phyloP scores from a whole-genome alignment of 2,113 vertebrate genomes.

The Poecile atricapillus region DNA sequence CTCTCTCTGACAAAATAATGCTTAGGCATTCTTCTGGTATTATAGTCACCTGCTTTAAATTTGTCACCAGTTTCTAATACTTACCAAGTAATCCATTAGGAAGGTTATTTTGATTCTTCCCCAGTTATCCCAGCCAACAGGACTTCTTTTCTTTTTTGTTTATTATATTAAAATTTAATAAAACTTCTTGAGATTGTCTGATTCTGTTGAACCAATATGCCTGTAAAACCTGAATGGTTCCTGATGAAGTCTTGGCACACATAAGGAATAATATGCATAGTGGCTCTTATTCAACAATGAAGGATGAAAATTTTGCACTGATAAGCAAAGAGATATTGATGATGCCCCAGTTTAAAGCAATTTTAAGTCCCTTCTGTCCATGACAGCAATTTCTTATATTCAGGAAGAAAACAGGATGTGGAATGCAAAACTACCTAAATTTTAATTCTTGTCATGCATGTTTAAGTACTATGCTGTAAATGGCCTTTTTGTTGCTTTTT shows the following conservation, averaged over 20 bases:
- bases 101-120: not conserved
- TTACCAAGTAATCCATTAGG: not conserved
- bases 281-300: not conserved
- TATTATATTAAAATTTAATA: not conserved
- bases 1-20: not conserved
- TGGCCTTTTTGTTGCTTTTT: not conserved
- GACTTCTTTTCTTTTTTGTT: not conserved
- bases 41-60: not conserved
- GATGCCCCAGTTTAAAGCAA: not conserved
- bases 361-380: not conserved
- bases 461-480: not conserved
- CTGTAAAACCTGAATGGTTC: not conserved
- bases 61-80: not conserved
- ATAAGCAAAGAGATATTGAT: not conserved
- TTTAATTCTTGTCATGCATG: not conserved
- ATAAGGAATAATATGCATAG: rapidly evolving
- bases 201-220: not conserved
- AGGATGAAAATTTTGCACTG: not conserved
- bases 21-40: not conserved
- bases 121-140: not conserved
- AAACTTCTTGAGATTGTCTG: not conserved
- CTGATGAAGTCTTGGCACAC: not conserved
- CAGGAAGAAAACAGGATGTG: not conserved
- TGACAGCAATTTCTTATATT: not conserved
- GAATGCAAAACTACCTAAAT: not conserved